phyloP scores from a whole-genome alignment of 2,888 invertebrate genomes.

The Rhopalosiphum nymphaeae region DNA sequence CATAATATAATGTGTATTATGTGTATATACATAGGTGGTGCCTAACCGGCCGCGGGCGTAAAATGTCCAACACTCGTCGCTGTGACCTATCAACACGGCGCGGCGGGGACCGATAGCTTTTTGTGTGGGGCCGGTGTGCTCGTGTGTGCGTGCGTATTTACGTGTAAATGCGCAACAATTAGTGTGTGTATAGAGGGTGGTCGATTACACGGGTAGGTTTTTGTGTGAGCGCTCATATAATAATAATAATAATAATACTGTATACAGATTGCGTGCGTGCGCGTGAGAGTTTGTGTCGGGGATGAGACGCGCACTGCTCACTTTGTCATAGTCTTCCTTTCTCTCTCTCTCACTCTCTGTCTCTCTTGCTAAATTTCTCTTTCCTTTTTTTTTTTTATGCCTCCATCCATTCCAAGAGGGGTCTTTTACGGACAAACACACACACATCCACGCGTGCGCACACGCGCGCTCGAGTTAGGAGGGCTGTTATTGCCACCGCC shows the following conservation, averaged over 20 bases:
- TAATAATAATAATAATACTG: background rate
- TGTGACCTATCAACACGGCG: slow-evolving; percentile 23
- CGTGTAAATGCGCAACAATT: slow-evolving; percentile 58
- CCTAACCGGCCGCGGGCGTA: slow-evolving; percentile 2
- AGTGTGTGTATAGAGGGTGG: slow-evolving; percentile 51
- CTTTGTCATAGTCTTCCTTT: slow-evolving; percentile 32
- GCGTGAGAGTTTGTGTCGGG: slow-evolving; percentile 5
- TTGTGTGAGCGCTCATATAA: slow-evolving; percentile 3
- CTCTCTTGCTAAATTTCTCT: background rate
- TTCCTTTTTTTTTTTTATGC: background rate
- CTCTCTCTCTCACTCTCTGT: background rate
- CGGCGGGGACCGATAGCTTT: slow-evolving; percentile 21
- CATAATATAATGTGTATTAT: background rate
- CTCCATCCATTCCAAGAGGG: slow-evolving; percentile 40
- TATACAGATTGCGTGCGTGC: background rate
- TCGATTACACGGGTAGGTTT: slow-evolving; percentile 53
- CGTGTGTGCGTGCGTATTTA: background rate
- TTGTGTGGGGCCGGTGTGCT: background rate
- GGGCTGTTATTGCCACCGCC: slow-evolving; percentile 45
- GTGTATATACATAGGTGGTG: background rate
- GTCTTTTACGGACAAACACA: slow-evolving; percentile 38
- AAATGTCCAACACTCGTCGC: slow-evolving; percentile 30
- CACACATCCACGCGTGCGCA: background rate
- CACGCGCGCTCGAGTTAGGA: background rate
- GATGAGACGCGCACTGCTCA: slow-evolving; percentile 42